phyloP scores from a whole-genome alignment of 92 coral and sea anemone species.

The Zoanthus sansibaricus region DNA sequence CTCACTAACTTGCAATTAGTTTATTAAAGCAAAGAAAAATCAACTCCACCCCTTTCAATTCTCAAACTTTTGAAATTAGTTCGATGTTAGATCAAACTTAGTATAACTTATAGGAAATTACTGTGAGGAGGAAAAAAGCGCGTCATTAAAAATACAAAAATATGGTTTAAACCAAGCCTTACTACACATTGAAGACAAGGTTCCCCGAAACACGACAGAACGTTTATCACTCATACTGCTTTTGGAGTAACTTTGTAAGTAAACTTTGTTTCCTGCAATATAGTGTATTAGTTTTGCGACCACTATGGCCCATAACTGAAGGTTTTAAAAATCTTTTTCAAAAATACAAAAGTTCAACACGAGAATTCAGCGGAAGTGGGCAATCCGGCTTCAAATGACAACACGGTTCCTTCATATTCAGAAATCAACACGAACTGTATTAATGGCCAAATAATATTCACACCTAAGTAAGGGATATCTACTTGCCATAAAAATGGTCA shows the following conservation, averaged over 20 bases:
- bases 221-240: neutral
- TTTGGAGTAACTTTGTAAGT: neutral
- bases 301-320: neutral
- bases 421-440: neutral
- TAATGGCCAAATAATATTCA: neutral
- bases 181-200: neutral
- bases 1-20: neutral
- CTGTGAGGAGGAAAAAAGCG: neutral
- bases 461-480: slow-evolving; percentile 23
- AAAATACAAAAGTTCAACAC: neutral
- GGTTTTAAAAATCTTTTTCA: slow-evolving; percentile 10
- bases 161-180: neutral
- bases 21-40: neutral
- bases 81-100: neutral
- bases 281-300: neutral
- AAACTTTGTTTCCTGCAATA: neutral
- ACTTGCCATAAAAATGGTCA: slow-evolving; percentile 34
- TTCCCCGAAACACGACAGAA: neutral
- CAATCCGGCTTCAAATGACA: slow-evolving; percentile 27
- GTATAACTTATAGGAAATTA: neutral
- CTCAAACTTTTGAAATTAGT: neutral
- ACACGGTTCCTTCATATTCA: neutral
- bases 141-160: neutral
- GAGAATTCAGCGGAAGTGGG: slow-evolving; percentile 36
- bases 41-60: slow-evolving; percentile 35